Conservation (phyloP, 2,888 invertebrate species). For the Omphaloscelis lunosa region DNA sequence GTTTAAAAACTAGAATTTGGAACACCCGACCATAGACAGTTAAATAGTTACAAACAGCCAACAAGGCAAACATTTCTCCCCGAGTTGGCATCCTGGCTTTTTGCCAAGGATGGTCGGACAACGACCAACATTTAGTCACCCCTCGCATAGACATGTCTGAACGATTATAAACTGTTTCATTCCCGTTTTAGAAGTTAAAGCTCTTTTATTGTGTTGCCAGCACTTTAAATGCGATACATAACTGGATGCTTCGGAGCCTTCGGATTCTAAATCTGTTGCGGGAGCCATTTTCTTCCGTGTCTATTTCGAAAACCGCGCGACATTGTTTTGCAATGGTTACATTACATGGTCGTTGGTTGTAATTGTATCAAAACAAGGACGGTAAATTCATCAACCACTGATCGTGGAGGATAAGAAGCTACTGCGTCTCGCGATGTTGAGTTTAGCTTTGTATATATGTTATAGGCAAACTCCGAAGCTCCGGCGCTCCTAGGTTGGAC, state of each 20-base stretch:
- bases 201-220: constrained; percentile 71
- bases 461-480: no score
- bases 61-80: constrained; percentile 72
- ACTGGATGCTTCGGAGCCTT: constrained; percentile 31
- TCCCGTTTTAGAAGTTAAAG: constrained; percentile 82
- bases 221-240: constrained; percentile 58
- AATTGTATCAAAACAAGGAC: constrained; percentile 68
- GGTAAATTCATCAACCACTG: constrained; percentile 49
- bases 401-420: constrained; percentile 51
- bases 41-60: constrained; percentile 72
- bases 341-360: constrained; percentile 40
- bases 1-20: constrained; percentile 67
- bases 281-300: constrained; percentile 59
- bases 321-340: constrained; percentile 55
- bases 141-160: constrained; percentile 68
- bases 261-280: constrained; percentile 48
- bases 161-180: constrained; percentile 69
- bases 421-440: constrained; percentile 43
- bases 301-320: constrained; percentile 58
- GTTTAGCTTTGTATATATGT: constrained; percentile 48
- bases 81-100: constrained; percentile 75
- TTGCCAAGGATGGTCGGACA: constrained; percentile 84
- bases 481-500: no score
- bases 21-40: constrained; percentile 73
- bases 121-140: constrained; percentile 84